These are phyloP conservation scores for Hyles euphorbiae DNA, from an alignment of 1,140 invertebrate genomes.

Conservation along the genomic window DNA sequence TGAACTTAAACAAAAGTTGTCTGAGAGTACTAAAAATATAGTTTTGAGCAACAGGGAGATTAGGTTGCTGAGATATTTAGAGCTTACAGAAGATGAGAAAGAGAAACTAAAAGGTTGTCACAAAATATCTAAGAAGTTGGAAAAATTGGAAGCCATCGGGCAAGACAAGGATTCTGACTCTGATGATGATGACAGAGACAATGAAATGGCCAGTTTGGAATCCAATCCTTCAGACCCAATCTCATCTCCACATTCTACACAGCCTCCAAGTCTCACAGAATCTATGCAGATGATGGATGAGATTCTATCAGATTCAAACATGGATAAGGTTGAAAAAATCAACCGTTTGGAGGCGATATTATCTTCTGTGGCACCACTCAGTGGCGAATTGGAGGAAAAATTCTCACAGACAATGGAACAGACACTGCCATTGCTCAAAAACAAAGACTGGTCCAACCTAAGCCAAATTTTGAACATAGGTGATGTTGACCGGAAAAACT, in stretches of 20 bases:
- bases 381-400: slow-evolving; percentile 65
- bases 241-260: slow-evolving; percentile 83
- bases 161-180: slow-evolving; percentile 83
- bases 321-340: slow-evolving; percentile 91
- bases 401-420: slow-evolving; percentile 72
- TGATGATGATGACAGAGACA: slow-evolving; percentile 83
- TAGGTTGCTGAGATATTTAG: slow-evolving; percentile 90
- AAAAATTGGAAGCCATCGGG: slow-evolving; percentile 87
- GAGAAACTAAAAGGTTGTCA: slow-evolving; percentile 93
- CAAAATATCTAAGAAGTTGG: slow-evolving; percentile 94
- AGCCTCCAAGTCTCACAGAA: slow-evolving; percentile 92
- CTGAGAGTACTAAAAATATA: slow-evolving; percentile 88
- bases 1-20: slow-evolving; percentile 89
- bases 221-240: slow-evolving; percentile 84
- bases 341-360: slow-evolving; percentile 90
- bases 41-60: slow-evolving; percentile 95
- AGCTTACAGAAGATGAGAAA: slow-evolving; percentile 94
- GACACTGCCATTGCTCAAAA: slow-evolving; percentile 69
- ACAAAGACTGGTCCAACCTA: slow-evolving; percentile 69
- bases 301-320: slow-evolving; percentile 87
- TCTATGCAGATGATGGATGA: slow-evolving; percentile 93
- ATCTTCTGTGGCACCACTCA: slow-evolving; percentile 82
- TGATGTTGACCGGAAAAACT: slow-evolving; percentile 64
- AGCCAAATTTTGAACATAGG: slow-evolving; percentile 67
- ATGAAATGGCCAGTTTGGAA: slow-evolving; percentile 86